phyloP scores from a whole-genome alignment of 2,797 vertebrate genomes.

The Triplophysa yarkandensis region DNA sequence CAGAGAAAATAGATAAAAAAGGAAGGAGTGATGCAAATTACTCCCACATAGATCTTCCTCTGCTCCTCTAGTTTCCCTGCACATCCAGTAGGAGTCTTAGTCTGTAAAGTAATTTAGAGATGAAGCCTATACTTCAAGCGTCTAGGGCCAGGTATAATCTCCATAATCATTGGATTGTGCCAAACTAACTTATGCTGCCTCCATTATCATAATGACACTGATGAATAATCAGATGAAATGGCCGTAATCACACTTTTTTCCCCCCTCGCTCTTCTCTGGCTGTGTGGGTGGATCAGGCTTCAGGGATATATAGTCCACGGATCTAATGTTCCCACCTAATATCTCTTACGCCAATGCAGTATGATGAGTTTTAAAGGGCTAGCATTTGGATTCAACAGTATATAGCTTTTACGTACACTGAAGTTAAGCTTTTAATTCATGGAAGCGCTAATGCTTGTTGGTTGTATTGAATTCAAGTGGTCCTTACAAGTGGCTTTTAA shows the following conservation, averaged over 20 bases:
- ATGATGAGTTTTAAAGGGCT: constrained; percentile 23
- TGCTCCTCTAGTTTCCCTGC: constrained; percentile 33
- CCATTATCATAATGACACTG: constrained; percentile 80
- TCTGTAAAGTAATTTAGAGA: constrained; percentile 40
- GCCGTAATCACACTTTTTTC: constrained; percentile 43
- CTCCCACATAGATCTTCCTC: constrained; percentile 35
- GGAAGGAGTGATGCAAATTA: constrained; percentile 44
- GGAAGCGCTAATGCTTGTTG: background rate
- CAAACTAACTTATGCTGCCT: constrained; percentile 71
- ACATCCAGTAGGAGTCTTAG: constrained; percentile 26
- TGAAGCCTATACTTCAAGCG: constrained; percentile 20
- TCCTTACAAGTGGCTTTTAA: constrained; percentile 3
- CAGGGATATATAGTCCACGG: constrained; percentile 36
- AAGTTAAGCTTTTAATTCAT: background rate
- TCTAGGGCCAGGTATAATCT: constrained; percentile 48
- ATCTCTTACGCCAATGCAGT: constrained; percentile 19
- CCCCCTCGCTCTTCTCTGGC: constrained; percentile 21
- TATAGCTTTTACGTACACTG: background rate
- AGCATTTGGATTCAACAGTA: background rate
- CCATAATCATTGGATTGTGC: constrained; percentile 53
- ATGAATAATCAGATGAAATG: constrained; percentile 72
- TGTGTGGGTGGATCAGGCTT: constrained; percentile 54
- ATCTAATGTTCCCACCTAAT: constrained; percentile 49
- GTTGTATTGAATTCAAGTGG: constrained; percentile 14
- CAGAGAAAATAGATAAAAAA: constrained; percentile 47